Evolutionary conservation across 1,140 invertebrate species (phyloP).

Genomic region (Drosophila bocqueti): DNA sequence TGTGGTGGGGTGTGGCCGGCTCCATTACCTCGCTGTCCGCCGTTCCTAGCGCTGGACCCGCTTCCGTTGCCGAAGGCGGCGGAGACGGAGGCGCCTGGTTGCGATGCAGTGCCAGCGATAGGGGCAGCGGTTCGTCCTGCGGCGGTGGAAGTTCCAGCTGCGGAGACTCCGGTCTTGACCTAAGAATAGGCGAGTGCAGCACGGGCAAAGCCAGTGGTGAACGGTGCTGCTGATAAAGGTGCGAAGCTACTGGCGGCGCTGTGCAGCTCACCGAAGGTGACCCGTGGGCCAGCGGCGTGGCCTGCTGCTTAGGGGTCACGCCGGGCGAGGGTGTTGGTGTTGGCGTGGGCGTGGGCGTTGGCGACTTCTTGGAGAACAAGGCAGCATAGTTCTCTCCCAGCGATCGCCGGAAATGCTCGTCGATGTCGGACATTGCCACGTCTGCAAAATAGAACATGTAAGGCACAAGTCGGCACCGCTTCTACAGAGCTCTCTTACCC

Average conservation of each 20-base stretch:
- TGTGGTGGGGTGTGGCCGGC: constrained; percentile 59
- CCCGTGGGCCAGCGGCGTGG: constrained; percentile 56
- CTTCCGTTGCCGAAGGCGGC: constrained; percentile 40
- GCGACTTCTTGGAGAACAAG: constrained; percentile 89
- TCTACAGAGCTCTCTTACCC: constrained; percentile 45
- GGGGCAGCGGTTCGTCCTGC: constrained; percentile 62
- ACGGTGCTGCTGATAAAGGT: constrained; percentile 67
- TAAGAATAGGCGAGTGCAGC: constrained; percentile 81
- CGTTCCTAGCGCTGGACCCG: constrained; percentile 10
- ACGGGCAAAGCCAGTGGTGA: constrained; percentile 52
- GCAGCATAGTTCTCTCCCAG: constrained; percentile 95
- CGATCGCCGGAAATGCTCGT: constrained; percentile 97
- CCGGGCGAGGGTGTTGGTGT: constrained; percentile 76
- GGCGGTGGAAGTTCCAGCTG: constrained; percentile 67
- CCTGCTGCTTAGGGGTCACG: constrained; percentile 63
- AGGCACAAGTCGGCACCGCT: background rate
- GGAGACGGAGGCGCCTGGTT: constrained; percentile 58
- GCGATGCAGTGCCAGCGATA: constrained; percentile 48
- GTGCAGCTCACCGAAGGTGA: constrained; percentile 7
- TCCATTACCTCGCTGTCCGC: constrained; percentile 52
- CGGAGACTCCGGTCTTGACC: constrained; percentile 66
- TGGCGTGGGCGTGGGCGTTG: constrained; percentile 69
- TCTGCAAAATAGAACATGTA: constrained; percentile 84
- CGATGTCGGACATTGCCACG: constrained; percentile 93
- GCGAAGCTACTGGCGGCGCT: constrained; percentile 10